phyloP scores from a whole-genome alignment of 2,797 vertebrate species.

The Lepilemur ruficaudatus region DNA sequence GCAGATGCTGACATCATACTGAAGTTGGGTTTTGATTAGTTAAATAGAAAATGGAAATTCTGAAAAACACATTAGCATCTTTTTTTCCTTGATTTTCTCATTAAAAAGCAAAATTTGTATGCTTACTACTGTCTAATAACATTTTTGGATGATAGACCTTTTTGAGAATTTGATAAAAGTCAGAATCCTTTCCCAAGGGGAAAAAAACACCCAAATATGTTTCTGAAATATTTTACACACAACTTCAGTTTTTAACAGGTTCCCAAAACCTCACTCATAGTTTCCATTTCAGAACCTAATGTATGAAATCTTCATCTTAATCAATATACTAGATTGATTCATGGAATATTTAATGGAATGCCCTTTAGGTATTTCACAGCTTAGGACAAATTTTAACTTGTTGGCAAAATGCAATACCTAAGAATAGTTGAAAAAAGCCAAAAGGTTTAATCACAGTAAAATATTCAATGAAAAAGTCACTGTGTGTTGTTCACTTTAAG shows the following conservation, averaged over 20 bases:
- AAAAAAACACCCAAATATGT: neutral
- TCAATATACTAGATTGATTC: neutral
- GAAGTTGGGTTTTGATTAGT: conserved; percentile 64
- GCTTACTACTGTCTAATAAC: neutral
- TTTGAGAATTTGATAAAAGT: neutral
- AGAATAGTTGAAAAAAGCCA: neutral
- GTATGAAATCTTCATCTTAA: neutral
- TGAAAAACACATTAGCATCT: neutral
- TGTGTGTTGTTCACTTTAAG: neutral
- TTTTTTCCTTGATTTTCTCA: neutral
- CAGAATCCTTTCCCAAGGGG: neutral
- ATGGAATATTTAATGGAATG: neutral
- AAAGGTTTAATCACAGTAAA: neutral
- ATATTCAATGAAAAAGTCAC: neutral
- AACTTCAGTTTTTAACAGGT: neutral
- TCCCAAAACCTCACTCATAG: neutral
- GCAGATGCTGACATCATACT: conserved; percentile 66
- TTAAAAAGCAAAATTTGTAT: neutral
- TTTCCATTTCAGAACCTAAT: neutral
- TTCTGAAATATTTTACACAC: neutral
- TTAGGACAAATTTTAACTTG: neutral
- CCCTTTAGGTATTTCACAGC: neutral
- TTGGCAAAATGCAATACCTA: neutral
- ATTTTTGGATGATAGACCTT: neutral
- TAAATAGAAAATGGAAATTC: conserved; percentile 57